phyloP scores from a whole-genome alignment of 2,113 vertebrate species.

The Daphoenositta chrysoptera region DNA sequence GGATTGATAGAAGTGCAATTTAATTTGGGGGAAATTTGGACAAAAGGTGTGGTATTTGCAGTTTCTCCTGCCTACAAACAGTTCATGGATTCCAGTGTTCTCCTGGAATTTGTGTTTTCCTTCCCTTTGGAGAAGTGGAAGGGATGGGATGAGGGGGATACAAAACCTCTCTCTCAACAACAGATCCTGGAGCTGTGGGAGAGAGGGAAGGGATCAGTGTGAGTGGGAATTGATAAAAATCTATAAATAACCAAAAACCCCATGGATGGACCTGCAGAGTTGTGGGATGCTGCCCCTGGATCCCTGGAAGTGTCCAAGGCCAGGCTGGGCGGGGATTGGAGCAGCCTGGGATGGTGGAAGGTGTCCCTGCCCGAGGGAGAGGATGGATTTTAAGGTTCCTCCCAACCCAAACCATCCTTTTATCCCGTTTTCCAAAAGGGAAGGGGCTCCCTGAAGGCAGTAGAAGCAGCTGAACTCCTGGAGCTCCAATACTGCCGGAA shows the following conservation, averaged over 20 bases:
- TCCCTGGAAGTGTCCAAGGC: background rate
- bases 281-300: background rate
- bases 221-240: background rate
- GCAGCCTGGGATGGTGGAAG: background rate
- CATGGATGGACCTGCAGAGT: background rate
- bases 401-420: background rate
- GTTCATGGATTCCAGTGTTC: background rate
- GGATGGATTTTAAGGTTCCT: background rate
- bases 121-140: background rate
- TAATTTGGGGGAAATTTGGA: background rate
- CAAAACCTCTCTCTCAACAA: background rate
- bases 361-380: background rate
- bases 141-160: too few species aligned
- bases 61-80: too few species aligned
- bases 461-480: background rate
- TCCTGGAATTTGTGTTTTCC: background rate
- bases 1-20: background rate
- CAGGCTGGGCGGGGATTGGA: background rate
- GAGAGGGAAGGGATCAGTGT: background rate
- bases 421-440: background rate
- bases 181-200: background rate
- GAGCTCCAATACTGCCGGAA: background rate
- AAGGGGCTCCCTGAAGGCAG: background rate
- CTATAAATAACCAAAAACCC: accelerated
- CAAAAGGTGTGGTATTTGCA: background rate